Evolutionary conservation across 2,113 vertebrate genomes (phyloP).

Genomic region (Centrocercus urophasianus): DNA sequence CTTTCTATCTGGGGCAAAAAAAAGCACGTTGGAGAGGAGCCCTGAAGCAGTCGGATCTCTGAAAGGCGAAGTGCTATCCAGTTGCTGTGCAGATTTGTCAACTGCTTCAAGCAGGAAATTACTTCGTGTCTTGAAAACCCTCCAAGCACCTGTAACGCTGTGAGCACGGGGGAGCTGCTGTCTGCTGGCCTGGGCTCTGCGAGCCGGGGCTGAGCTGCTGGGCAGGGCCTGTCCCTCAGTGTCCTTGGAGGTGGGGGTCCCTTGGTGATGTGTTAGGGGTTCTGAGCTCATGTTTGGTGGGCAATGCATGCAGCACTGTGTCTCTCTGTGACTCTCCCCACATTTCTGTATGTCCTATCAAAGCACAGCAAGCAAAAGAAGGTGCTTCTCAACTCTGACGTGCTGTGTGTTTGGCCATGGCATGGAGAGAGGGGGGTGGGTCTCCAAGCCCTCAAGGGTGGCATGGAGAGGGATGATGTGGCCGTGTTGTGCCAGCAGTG

Average conservation of each 20-base stretch:
- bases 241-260: neutral
- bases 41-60: neutral
- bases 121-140: constrained; percentile 11
- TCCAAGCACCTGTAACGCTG: neutral
- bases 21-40: neutral
- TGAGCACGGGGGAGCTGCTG: neutral
- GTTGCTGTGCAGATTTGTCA: constrained; percentile 28
- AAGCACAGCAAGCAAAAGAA: neutral
- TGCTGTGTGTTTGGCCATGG: neutral
- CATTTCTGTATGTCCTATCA: neutral
- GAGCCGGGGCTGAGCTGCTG: accelerated
- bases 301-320: too few species aligned
- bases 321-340: neutral
- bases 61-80: neutral
- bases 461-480: accelerated
- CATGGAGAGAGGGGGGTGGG: accelerated
- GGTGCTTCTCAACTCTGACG: accelerated
- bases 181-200: neutral
- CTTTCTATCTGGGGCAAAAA: neutral
- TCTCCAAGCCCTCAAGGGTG: neutral
- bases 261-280: accelerated
- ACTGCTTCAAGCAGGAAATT: constrained; percentile 29
- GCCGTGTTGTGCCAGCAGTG: neutral
- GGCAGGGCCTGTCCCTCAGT: neutral
- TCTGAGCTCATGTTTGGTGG: accelerated